These are phyloP conservation scores for Meghimatium bilineatum DNA, from an alignment of 2,888 invertebrate species.

Conservation along the genomic window DNA sequence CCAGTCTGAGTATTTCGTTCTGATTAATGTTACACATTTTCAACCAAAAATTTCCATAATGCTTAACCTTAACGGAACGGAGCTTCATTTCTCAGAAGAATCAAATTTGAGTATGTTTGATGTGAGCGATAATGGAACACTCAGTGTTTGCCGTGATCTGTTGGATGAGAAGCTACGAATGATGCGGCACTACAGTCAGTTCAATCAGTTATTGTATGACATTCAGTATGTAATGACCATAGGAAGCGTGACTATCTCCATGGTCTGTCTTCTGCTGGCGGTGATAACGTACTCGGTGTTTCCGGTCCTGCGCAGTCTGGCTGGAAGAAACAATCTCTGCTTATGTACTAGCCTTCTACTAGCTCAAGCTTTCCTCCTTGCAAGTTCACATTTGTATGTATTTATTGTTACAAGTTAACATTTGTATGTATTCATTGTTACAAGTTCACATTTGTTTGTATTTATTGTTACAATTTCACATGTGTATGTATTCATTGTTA, in stretches of 20 bases:
- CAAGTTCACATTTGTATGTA: slow-evolving; percentile 8
- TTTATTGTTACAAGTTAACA: too few species aligned
- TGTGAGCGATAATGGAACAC: not conserved
- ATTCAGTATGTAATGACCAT: slow-evolving; percentile 17
- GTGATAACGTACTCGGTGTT: slow-evolving; percentile 34
- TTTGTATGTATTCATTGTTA: too few species aligned
- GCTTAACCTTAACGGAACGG: not conserved
- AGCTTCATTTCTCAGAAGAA: not conserved
- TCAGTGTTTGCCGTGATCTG: slow-evolving; percentile 22
- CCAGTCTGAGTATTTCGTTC: not conserved
- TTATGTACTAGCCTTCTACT: slow-evolving; percentile 19
- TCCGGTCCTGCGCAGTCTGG: not conserved
- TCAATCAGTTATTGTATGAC: not conserved
- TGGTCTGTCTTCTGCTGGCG: slow-evolving; percentile 23
- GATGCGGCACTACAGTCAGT: not conserved
- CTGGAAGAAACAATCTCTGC: slow-evolving; percentile 25
- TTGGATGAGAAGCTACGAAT: not conserved
- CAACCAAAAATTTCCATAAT: not conserved
- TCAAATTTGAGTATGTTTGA: not conserved
- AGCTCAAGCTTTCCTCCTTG: slow-evolving; percentile 13
- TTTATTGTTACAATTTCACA: too few species aligned
- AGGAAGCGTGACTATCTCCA: slow-evolving; percentile 14
- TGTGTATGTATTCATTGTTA: too few species aligned
- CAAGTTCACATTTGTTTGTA: too few species aligned
- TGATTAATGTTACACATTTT: not conserved